Conservation (phyloP, 1,140 invertebrate species). For the Zophobas atratus region DNA sequence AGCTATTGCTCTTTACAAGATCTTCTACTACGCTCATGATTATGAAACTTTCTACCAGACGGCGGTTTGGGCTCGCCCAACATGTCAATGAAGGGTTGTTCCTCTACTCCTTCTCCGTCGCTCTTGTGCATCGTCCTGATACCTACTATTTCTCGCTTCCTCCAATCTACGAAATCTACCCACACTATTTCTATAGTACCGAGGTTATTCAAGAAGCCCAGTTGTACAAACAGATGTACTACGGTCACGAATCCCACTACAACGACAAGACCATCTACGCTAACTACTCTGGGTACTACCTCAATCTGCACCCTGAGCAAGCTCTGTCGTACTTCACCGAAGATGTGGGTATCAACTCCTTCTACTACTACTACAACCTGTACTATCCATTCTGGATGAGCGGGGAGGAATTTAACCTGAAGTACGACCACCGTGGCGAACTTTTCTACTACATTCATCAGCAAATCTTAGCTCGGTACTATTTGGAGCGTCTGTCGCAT, state of each 20-base stretch:
- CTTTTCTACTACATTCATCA: conserved; percentile 73
- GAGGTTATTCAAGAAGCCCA: conserved; percentile 74
- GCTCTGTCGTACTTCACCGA: conserved; percentile 81
- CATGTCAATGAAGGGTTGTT: conserved; percentile 78
- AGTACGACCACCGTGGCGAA: conserved; percentile 72
- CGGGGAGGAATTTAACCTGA: conserved; percentile 69
- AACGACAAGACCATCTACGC: conserved; percentile 66
- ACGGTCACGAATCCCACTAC: conserved; percentile 65
- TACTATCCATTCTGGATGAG: conserved; percentile 77
- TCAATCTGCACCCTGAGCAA: conserved; percentile 66
- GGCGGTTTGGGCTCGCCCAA: conserved; percentile 75
- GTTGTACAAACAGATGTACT: conserved; percentile 69
- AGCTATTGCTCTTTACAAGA: conserved; percentile 72
- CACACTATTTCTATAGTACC: conserved; percentile 74
- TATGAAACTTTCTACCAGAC: conserved; percentile 78
- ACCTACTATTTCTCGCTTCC: conserved; percentile 74
- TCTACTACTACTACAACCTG: conserved; percentile 77
- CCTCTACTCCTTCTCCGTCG: conserved; percentile 73
- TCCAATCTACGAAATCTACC: conserved; percentile 78
- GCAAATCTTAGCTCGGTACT: conserved; percentile 76
- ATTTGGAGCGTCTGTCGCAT: conserved; percentile 78
- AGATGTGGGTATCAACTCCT: conserved; percentile 79
- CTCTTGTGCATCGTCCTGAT: conserved; percentile 75
- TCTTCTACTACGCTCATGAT: conserved; percentile 77
- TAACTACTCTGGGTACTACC: conserved; percentile 72